Conservation (phyloP, 2,888 invertebrate species). For the Alentia gelatinosa region DNA sequence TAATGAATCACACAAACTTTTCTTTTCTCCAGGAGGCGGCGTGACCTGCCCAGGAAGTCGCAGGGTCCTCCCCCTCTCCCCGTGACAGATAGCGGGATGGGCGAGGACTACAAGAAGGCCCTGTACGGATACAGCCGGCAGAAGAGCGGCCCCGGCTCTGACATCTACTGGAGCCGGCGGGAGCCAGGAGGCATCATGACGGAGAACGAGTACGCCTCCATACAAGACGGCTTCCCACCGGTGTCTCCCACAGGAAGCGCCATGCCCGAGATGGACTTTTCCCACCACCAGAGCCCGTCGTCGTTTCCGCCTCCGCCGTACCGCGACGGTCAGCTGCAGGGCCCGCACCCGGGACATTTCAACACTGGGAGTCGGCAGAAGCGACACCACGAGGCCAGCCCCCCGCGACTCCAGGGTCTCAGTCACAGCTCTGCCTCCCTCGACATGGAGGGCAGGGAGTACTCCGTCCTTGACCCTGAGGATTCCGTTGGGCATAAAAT, state of each 20-base stretch:
- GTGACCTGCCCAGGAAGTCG: not conserved
- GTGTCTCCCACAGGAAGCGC: conserved; percentile 38
- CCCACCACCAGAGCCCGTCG: not conserved
- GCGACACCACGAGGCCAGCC: not conserved
- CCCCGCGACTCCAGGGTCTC: not conserved
- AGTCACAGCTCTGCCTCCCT: not conserved
- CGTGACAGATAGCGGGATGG: not conserved
- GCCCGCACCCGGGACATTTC: conserved; percentile 46
- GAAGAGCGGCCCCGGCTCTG: not conserved
- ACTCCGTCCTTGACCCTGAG: conserved; percentile 54
- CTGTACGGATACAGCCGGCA: conserved; percentile 32
- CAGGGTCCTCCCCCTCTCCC: not conserved
- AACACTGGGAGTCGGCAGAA: conserved; percentile 38
- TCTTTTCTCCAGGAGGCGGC: conserved; percentile 22
- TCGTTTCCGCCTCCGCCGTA: conserved; percentile 6
- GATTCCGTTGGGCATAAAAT: not conserved
- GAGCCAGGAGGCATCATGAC: conserved; percentile 2
- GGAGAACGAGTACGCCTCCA: conserved; percentile 55
- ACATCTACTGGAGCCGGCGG: conserved; percentile 52
- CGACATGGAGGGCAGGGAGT: conserved; percentile 40
- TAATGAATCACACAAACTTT: too few relatives aligned
- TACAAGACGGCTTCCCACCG: conserved; percentile 41
- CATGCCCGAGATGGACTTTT: conserved; percentile 40
- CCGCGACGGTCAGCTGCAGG: conserved; percentile 21
- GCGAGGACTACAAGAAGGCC: conserved; percentile 39